Evolutionary conservation across 2,888 invertebrate species (phyloP).

Genomic region (Mythimna loreyi): DNA sequence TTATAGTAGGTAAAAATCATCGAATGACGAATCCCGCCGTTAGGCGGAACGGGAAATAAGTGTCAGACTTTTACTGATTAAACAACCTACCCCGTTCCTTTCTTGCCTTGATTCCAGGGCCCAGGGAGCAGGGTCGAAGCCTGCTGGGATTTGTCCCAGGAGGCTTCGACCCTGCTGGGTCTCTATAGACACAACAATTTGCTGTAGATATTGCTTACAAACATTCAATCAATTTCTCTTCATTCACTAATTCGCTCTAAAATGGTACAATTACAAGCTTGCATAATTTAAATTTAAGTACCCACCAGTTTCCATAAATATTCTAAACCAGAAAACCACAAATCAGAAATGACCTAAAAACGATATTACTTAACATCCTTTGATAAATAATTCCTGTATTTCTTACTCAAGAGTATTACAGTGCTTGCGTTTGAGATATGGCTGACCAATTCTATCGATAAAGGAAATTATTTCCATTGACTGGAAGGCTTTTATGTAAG

Average conservation of each 20-base stretch:
- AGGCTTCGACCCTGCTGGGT: too few species aligned
- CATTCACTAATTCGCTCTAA: neutral
- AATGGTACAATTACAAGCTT: neutral
- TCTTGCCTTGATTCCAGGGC: too few species aligned
- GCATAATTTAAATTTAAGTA: conserved; percentile 20
- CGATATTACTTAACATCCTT: conserved; percentile 49
- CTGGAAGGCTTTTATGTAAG: conserved; percentile 55
- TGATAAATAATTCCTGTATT: conserved; percentile 36
- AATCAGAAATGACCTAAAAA: conserved; percentile 43
- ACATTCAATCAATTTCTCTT: neutral
- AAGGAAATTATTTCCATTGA: conserved; percentile 55
- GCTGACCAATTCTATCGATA: conserved; percentile 34
- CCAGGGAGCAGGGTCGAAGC: too few species aligned
- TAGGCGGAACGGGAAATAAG: too few species aligned
- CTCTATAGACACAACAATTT: neutral
- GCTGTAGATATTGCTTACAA: neutral
- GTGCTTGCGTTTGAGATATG: conserved; percentile 27
- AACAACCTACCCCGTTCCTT: too few species aligned
- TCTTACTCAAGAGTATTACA: conserved; percentile 47
- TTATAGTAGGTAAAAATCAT: too few species aligned
- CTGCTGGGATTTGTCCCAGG: too few species aligned
- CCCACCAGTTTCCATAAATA: conserved; percentile 27
- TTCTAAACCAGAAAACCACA: conserved; percentile 50
- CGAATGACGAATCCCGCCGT: too few species aligned
- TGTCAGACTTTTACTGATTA: too few species aligned